A percentile compares a stretch with the other conserved stretches of the same genome.
phyloP scores from a whole-genome alignment of 2,797 vertebrate genomes.

The Lagocephalus sceleratus region DNA sequence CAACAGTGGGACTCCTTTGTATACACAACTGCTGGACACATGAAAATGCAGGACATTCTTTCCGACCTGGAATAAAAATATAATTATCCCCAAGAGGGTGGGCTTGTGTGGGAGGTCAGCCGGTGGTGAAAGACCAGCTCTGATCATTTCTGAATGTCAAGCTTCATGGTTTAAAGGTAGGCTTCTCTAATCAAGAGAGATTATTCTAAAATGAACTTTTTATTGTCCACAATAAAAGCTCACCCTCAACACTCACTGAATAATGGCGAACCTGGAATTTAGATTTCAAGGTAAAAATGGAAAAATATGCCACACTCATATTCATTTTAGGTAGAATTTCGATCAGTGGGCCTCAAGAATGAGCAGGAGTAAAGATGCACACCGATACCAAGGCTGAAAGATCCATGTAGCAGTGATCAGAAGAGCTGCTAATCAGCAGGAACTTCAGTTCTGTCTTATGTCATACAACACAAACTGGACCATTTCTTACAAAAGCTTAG shows the following conservation, averaged over 20 bases:
- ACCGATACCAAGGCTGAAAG: not conserved
- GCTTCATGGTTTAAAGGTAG: not conserved
- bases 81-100: not conserved
- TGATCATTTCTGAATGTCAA: slow-evolving; percentile 6
- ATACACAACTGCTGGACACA: no score
- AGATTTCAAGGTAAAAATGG: not conserved
- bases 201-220: not conserved
- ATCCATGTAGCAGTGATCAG: not conserved
- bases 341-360: not conserved
- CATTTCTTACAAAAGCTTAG: not conserved
- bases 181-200: not conserved
- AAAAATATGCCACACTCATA: not conserved
- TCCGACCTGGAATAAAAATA: slow-evolving; percentile 8
- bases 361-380: not conserved
- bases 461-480: not conserved
- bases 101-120: not conserved
- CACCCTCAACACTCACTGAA: not conserved
- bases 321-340: not conserved
- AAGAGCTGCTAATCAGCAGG: not conserved
- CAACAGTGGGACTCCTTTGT: slow-evolving; percentile 1
- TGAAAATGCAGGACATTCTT: slow-evolving; percentile 11
- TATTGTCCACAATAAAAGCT: not conserved
- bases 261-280: not conserved
- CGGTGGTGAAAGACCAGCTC: not conserved
- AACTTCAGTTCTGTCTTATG: not conserved